Base-by-base conservation (phyloP, 2,888 invertebrate species). In the Dolomedes plantarius region DNA sequence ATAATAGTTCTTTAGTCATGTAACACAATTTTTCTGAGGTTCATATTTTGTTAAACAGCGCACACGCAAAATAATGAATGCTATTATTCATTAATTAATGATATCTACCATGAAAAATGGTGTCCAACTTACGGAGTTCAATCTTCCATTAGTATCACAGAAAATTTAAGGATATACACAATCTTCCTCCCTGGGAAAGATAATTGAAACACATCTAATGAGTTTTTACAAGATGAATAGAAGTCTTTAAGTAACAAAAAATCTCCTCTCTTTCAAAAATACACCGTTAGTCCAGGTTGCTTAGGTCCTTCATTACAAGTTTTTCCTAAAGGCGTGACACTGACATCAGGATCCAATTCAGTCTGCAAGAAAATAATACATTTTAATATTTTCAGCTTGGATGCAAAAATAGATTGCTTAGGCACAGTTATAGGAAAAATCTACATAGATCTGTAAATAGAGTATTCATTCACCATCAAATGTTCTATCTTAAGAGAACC, bases 211-310 rank as follows among this genome's bases (percentile, higher is more conserved):
- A 16, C 46, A 11, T 56, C 19, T 1, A 23, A 56, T 56, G 56
- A 56, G 11, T 56, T 56, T 56, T 19, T 56, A 56, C 56, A 56
- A 23, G 71, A 41, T 46, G 50, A 46, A 62, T 71, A 36, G 39
- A 27, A 56, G 64, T 65, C 72, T 56, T 16, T 56, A 56, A 56
- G 56, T 62, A 79, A 68, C 19, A 69, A 23, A 23, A 36, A 36
- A 36, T 7, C 36, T n/a, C n/a, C n/a, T n/a, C n/a, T 16, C 16
- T 16, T 68, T 87, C 50, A 94, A 91, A 94, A 94, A 92, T 94
- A 94, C n/a, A 94, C 94, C 85, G 94, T 94, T 90, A 94, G 93
- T 91, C 94, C 94, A 91, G 94, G 93, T 91, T 94, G 93, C 94
- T 94, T 65, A 79, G 86, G 28, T 80, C 69, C 88, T 89, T 83